A percentile compares a stretch with the other conserved stretches of the same genome.
Evolutionary conservation across 1,140 invertebrate species (phyloP).

Genomic region (Heliconius hermathena): DNA sequence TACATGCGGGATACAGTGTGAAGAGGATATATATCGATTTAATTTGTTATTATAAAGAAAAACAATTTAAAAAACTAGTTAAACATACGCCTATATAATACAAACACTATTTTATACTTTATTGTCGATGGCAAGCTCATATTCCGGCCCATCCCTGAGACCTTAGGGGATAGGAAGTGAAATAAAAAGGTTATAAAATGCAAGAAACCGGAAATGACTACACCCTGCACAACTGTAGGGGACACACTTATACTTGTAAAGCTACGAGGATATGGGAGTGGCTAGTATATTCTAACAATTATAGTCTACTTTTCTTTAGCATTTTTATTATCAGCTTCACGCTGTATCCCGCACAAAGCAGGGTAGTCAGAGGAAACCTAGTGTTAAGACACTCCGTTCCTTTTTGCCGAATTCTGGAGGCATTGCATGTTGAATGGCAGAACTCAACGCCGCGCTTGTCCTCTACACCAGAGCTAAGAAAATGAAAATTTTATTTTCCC

Average conservation of each 20-base stretch:
- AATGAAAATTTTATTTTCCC: too few relatives aligned
- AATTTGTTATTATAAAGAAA: not conserved
- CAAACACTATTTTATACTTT: conserved; percentile 17
- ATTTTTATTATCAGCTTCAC: not conserved
- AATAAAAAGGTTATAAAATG: conserved; percentile 71
- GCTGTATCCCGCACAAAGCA: too few relatives aligned
- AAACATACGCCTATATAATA: not conserved
- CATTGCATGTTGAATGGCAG: too few relatives aligned
- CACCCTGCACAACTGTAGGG: conserved; percentile 47
- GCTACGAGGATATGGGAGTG: not conserved
- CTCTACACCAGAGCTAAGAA: too few relatives aligned
- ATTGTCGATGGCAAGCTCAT: conserved; percentile 31
- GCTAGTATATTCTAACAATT: not conserved
- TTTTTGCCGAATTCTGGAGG: too few relatives aligned
- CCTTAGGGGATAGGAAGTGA: conserved; percentile 49
- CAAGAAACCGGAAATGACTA: conserved; percentile 74
- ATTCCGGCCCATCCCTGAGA: conserved; percentile 42
- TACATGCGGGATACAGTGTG: too few relatives aligned
- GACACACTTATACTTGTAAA: conserved; percentile 10
- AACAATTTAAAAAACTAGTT: not conserved
- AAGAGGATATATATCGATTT: not conserved
- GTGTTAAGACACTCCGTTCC: too few relatives aligned
- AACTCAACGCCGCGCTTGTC: too few relatives aligned
- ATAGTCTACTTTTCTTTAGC: not conserved
- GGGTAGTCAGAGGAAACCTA: too few relatives aligned